Base-by-base conservation (phyloP, 2,113 vertebrate species). In the Bufo bufo region DNA sequence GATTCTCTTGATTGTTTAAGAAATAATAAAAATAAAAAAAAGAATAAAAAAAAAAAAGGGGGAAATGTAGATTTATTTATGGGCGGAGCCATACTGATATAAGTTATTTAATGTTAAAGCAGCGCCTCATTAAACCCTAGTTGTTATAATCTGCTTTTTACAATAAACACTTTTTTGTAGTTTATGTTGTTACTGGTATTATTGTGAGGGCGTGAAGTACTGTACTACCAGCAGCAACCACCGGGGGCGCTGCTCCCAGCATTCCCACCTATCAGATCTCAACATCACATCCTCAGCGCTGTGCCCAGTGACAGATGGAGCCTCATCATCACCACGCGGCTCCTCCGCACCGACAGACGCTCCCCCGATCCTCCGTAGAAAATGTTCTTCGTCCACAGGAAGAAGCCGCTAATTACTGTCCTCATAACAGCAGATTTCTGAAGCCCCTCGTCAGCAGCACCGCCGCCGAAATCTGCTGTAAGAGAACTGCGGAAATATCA, bases 121-220 rank as follows among this genome's bases (percentile, higher is more conserved):
- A 95, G 96, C 91, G 94, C 97, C 95, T 96, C 97, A 95, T 96
- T 97, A 97, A 97, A 96, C 96, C 93, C 33, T 97, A 97, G 97
- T 96, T 96, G 94, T 96, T 95, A 96, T 96, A 95, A 96, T 97
- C 96, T 96, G 95, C 95, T 96, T 96, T 97, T 96, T 96, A 88
- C 95, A 97, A 96, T 96, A 96, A 96, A 95, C 92, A 95, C 93
- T 91, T 97, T 91, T 96, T 96, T 95, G 94, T 96, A 96, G 96
- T 96, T 96, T 72, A 77, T 54, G 71, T 47, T 66, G 13, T 74
- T 50, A 2, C 14, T 47, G 16, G 72, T 12, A 50, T 75, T 75
- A 3, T 47, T 45, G 45, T 43, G 23, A 17, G 16, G 63, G 63
- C 3, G 63, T 33, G 33, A 69, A 69, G 65, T 69, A 71, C 8